Conservation (phyloP, 2,797 vertebrate species). For the Lates japonicus region DNA sequence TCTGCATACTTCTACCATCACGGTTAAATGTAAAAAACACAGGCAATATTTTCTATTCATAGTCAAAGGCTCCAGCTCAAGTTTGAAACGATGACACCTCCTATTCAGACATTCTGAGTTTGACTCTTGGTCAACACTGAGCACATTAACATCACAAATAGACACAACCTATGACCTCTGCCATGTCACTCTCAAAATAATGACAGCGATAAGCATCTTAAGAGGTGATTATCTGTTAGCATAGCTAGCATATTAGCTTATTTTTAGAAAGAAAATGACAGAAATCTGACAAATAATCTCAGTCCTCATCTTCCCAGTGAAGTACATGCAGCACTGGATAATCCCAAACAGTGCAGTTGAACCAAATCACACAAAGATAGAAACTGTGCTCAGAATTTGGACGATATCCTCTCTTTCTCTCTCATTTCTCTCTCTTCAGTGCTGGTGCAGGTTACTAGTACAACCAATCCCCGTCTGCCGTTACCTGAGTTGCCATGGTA, state of each 20-base stretch:
- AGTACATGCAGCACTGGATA: not conserved
- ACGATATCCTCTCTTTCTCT: conserved; percentile 20
- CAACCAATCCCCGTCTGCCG: conserved; percentile 66
- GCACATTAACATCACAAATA: conserved; percentile 13
- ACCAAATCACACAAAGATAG: not conserved
- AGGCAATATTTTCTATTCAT: not conserved
- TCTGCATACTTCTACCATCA: not conserved
- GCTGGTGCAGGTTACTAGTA: conserved; percentile 56
- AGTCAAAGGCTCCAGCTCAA: not conserved
- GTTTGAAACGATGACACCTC: conserved; percentile 1
- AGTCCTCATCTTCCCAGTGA: not conserved
- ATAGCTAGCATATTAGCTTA: not conserved
- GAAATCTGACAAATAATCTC: conserved; percentile 1
- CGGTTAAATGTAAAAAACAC: not conserved
- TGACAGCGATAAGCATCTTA: conserved; percentile 30
- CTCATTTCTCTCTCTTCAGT: conserved; percentile 38
- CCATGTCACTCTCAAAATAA: conserved; percentile 19
- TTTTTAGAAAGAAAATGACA: conserved; percentile 2
- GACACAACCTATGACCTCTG: conserved; percentile 28
- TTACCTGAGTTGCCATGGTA: conserved; percentile 84
- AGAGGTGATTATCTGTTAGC: conserved; percentile 24
- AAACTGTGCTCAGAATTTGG: conserved; percentile 32
- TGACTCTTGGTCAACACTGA: not conserved
- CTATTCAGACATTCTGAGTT: conserved; percentile 5
- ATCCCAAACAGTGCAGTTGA: not conserved